Percentiles rank a stretch among this genome's conserved stretches.
phyloP scores from a whole-genome alignment of 2,888 invertebrate species.

The Cantharis flavilabris region DNA sequence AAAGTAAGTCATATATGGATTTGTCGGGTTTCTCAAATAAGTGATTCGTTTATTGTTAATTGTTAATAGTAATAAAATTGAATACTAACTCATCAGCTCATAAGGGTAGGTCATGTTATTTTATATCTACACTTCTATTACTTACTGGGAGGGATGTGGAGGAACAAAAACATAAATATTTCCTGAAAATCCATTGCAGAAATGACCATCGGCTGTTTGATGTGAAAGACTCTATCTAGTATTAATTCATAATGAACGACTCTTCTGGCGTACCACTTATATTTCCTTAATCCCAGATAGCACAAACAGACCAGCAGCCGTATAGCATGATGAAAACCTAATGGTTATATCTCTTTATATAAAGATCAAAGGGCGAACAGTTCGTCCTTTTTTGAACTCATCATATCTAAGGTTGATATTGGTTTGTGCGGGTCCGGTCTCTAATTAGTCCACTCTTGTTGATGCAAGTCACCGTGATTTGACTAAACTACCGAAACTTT shows the following conservation, averaged over 20 bases:
- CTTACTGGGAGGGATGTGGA: neutral
- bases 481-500: constrained; percentile 31
- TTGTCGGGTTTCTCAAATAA: too few relatives aligned
- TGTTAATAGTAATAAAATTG: too few relatives aligned
- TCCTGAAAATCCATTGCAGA: constrained; percentile 38
- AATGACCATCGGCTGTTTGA: constrained; percentile 43
- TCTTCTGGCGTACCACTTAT: constrained; percentile 50
- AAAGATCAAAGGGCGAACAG: constrained; percentile 53
- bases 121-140: neutral
- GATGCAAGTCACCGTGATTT: constrained; percentile 46
- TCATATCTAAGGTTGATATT: constrained; percentile 51
- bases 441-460: constrained; percentile 49
- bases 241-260: constrained; percentile 31
- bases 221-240: constrained; percentile 37
- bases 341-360: constrained; percentile 58
- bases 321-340: constrained; percentile 56
- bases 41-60: neutral
- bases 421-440: constrained; percentile 45
- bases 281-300: constrained; percentile 57
- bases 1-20: too few relatives aligned
- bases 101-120: neutral
- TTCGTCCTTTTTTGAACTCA: constrained; percentile 48
- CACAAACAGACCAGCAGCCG: constrained; percentile 51
- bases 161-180: neutral
- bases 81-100: neutral